Conservation (phyloP, 2,888 invertebrate species). For the Entomobrya multifasciata region DNA sequence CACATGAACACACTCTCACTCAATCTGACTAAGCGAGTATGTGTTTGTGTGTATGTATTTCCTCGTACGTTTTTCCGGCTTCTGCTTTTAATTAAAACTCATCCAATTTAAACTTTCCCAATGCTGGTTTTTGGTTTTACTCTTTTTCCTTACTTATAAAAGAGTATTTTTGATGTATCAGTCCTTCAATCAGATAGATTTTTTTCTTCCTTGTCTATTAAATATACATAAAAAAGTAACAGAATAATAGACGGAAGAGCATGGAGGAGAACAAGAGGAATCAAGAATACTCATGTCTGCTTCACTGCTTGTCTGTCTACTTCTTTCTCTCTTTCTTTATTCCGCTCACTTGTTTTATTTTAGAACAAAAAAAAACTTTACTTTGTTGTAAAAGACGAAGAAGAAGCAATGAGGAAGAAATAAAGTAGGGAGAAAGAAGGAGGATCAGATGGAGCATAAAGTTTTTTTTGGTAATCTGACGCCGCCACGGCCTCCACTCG, state of each 20-base stretch:
- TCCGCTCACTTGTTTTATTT: constrained; percentile 14
- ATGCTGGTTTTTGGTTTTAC: background rate
- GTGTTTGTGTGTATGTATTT: background rate
- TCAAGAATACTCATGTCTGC: constrained; percentile 21
- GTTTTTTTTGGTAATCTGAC: constrained; percentile 10
- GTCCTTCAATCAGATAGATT: constrained; percentile 17
- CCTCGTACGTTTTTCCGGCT: too few relatives aligned
- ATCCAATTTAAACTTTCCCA: constrained; percentile 59
- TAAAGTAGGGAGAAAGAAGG: constrained; percentile 2
- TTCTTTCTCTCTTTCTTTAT: background rate
- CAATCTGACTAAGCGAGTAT: background rate
- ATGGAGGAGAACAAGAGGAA: background rate
- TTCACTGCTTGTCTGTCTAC: constrained; percentile 30
- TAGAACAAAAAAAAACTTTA: constrained; percentile 25
- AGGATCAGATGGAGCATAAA: constrained; percentile 36
- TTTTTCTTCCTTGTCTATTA: constrained; percentile 17
- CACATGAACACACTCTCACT: too few relatives aligned
- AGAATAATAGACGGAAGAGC: constrained; percentile 15
- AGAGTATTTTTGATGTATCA: background rate
- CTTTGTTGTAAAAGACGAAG: constrained; percentile 24
- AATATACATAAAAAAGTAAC: background rate
- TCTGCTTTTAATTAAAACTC: constrained; percentile 65
- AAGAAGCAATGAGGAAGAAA: constrained; percentile 7
- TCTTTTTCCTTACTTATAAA: background rate
- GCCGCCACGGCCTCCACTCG: too few relatives aligned